Conservation (phyloP, 2,113 vertebrate species). For the Gallinago media region DNA sequence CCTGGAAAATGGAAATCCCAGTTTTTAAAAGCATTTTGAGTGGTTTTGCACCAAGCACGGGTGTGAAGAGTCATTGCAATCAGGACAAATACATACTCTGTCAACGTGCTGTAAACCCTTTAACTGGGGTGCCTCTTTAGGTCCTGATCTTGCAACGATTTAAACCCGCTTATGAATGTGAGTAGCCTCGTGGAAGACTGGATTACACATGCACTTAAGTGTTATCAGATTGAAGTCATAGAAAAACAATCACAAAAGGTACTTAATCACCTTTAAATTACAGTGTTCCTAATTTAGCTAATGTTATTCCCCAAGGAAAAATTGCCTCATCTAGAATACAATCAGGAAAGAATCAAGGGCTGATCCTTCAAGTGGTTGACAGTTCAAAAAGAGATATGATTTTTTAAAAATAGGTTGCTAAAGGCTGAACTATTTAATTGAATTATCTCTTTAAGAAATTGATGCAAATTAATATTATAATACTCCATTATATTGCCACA, state of each 20-base stretch:
- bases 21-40: neutral
- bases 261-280: conserved; percentile 72
- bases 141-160: neutral
- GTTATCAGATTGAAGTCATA: conserved; percentile 63
- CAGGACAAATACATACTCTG: neutral
- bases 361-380: conserved; percentile 61
- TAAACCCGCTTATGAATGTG: conserved; percentile 25
- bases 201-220: conserved; percentile 54
- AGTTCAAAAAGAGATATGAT: conserved; percentile 36
- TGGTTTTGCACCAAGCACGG: neutral
- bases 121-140: neutral
- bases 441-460: conserved; percentile 55
- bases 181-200: conserved; percentile 46
- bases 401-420: conserved; percentile 44
- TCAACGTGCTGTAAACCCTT: neutral
- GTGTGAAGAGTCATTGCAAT: neutral
- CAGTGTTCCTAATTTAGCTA: conserved; percentile 63
- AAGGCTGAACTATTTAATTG: conserved; percentile 47
- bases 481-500: neutral
- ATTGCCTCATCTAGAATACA: conserved; percentile 58
- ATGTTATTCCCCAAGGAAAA: conserved; percentile 66
- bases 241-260: conserved; percentile 65
- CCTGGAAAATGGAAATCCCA: neutral
- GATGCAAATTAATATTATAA: conserved; percentile 52
- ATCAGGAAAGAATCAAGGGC: conserved; percentile 58